phyloP scores from a whole-genome alignment of 1,140 invertebrate genomes.

The Zaprionus inermis region DNA sequence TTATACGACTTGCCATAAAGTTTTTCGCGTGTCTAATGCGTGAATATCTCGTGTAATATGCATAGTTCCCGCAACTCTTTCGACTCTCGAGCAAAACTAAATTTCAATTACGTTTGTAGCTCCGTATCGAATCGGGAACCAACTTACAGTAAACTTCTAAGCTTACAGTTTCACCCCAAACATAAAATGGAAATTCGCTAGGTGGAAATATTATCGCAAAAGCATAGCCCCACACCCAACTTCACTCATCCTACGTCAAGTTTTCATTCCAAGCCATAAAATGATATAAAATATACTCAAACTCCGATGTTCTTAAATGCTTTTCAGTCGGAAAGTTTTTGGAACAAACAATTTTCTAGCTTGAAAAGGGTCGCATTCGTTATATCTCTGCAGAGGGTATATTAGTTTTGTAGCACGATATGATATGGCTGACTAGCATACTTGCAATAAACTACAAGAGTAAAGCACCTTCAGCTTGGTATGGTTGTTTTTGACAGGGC shows the following conservation, averaged over 20 bases:
- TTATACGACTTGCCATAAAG: neutral
- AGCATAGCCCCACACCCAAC: too few species aligned
- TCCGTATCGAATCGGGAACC: neutral
- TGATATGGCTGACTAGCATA: too few species aligned
- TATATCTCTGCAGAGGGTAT: neutral
- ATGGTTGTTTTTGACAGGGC: neutral
- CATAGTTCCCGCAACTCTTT: neutral
- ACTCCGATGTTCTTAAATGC: neutral
- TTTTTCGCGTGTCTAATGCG: neutral
- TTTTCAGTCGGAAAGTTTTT: neutral
- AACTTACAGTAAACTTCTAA: neutral
- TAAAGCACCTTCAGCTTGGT: too few species aligned
- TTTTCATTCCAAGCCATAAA: constrained; percentile 5
- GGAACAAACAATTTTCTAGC: neutral
- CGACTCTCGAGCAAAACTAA: neutral
- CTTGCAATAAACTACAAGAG: too few species aligned
- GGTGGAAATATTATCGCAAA: constrained; percentile 20
- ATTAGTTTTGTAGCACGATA: neutral
- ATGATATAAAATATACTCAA: constrained; percentile 2
- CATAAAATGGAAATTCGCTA: constrained; percentile 3
- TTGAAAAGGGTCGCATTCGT: neutral
- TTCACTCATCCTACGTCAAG: neutral
- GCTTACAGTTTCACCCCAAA: neutral
- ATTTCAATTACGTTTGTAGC: neutral
- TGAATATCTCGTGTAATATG: neutral